Evolutionary conservation across 2,113 vertebrate species (phyloP).

Genomic region (Elephas maximus): DNA sequence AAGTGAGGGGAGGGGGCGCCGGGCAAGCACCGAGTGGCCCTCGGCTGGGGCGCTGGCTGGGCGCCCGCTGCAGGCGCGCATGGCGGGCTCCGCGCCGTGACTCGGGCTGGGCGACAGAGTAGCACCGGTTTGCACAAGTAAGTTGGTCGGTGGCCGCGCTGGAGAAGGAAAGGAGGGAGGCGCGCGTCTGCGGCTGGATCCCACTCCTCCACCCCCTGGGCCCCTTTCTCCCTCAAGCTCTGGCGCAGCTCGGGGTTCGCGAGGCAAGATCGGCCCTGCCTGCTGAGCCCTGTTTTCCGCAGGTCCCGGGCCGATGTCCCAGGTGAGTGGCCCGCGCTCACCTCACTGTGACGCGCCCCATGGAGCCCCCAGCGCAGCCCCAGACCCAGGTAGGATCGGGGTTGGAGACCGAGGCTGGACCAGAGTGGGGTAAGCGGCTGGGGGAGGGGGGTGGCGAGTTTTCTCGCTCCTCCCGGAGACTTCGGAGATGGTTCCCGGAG

Average conservation of each 20-base stretch:
- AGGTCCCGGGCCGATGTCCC: constrained; percentile 89
- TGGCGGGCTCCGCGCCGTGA: constrained; percentile 54
- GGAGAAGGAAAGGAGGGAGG: neutral
- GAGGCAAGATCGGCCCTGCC: neutral
- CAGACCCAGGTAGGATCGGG: constrained; percentile 84
- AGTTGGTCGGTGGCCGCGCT: neutral
- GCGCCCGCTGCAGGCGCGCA: constrained; percentile 26
- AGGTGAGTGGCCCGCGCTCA: constrained; percentile 81
- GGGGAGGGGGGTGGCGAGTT: neutral
- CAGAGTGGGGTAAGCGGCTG: neutral
- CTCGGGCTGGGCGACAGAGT: neutral
- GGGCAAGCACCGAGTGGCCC: neutral
- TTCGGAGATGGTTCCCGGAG: neutral
- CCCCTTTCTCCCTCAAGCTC: neutral
- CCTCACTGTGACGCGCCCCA: constrained; percentile 82
- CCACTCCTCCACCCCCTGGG: neutral
- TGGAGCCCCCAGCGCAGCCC: constrained; percentile 80
- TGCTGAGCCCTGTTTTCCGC: constrained; percentile 59
- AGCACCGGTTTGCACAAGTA: constrained; percentile 18
- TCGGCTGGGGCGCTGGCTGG: neutral
- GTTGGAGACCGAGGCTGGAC: neutral
- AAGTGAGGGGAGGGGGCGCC: constrained; percentile 68
- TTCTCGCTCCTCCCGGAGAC: neutral
- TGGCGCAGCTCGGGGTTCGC: neutral
- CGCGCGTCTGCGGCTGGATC: neutral